Evolutionary conservation across 2,888 invertebrate species (phyloP), one percentile per base, ranked within the genome.

Genomic region (Caenorhabditis sp.): DNA sequence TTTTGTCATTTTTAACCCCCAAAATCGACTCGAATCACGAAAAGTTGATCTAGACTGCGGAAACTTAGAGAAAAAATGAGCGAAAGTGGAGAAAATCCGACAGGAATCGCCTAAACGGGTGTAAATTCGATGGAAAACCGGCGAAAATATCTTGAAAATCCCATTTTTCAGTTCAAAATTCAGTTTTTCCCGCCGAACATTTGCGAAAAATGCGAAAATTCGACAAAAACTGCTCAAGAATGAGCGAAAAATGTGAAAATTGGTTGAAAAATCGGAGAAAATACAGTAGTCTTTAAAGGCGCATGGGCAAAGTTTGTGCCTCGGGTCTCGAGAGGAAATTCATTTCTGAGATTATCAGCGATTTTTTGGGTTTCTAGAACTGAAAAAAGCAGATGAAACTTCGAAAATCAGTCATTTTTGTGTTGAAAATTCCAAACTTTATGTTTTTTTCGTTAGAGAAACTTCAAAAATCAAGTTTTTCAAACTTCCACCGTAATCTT

Each of bases 181-280:
- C 31, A 14, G 12, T 26, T 26, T 14, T 61, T 63, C 38, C 16
- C 61, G 61, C 54, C 24, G 49, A 54, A 54, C 12, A 26, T 26
- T 10, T 14, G 26, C 10, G 47, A n/a, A 47, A 47, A 47, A 47
- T 22, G 31, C 26, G 14, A 26, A 26, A 63, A 63, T 28, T 66
- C 12, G 31, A n/a, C 0, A 49, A 66, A 66, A 66, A 66, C 7
- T 5, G 49, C 28, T 8, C 16, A 28, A 49, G 31, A 49, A 31
- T 26, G 31, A 31, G 10, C 2, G 54, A 68, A 68, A 68, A 68
- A 54, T 0, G 7, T 8, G 24, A n/a, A 68, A 68, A 68, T 41
- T 54, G 10, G 12, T 56, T 1, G 24, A 38, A 44, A 19, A 41
- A 56, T 56, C 35, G 24, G 10, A 26, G 2, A 44, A 22, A 47